phyloP scores from a whole-genome alignment of 2,797 vertebrate genomes.

The Hydrocynus forskahlii region DNA sequence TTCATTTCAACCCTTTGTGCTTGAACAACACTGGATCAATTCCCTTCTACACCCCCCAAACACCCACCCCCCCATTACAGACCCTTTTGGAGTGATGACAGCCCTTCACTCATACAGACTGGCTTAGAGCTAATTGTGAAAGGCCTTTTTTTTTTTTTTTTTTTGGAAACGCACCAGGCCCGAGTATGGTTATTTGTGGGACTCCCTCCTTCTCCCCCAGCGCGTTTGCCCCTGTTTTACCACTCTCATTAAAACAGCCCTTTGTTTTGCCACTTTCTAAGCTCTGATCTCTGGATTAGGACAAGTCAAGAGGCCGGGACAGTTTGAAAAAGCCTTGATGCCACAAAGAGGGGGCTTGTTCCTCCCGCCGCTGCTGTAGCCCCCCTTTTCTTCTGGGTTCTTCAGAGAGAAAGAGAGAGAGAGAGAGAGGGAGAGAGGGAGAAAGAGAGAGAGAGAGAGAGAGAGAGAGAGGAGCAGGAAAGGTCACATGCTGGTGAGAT shows the following conservation, averaged over 20 bases:
- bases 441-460: constrained; percentile 51
- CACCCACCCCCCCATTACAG: constrained; percentile 70
- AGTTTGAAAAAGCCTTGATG: constrained; percentile 80
- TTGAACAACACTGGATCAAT: constrained; percentile 70
- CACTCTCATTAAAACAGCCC: constrained; percentile 84
- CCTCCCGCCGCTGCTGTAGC: constrained; percentile 63
- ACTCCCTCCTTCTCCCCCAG: constrained; percentile 56
- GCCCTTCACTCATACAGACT: constrained; percentile 76
- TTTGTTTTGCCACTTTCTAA: constrained; percentile 87
- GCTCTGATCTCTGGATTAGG: constrained; percentile 86
- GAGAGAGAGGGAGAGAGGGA: constrained; percentile 66
- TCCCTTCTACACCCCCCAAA: constrained; percentile 69
- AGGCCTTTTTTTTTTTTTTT: constrained; percentile 75
- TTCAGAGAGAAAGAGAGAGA: constrained; percentile 33
- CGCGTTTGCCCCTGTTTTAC: constrained; percentile 79
- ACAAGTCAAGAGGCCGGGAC: constrained; percentile 85
- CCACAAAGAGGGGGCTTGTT: constrained; percentile 84
- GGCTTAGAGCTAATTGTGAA: constrained; percentile 79
- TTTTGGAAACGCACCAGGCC: constrained; percentile 76
- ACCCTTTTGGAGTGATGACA: constrained; percentile 73
- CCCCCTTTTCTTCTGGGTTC: constrained; percentile 63
- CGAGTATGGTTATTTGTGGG: constrained; percentile 72
- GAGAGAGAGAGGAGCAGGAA: constrained; percentile 68
- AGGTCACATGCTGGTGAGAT: constrained; percentile 80
- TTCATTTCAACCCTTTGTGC: constrained; percentile 58